These are phyloP conservation scores for Gavialis gangeticus DNA, from an alignment of 2,113 vertebrate genomes.

Conservation along the genomic window DNA sequence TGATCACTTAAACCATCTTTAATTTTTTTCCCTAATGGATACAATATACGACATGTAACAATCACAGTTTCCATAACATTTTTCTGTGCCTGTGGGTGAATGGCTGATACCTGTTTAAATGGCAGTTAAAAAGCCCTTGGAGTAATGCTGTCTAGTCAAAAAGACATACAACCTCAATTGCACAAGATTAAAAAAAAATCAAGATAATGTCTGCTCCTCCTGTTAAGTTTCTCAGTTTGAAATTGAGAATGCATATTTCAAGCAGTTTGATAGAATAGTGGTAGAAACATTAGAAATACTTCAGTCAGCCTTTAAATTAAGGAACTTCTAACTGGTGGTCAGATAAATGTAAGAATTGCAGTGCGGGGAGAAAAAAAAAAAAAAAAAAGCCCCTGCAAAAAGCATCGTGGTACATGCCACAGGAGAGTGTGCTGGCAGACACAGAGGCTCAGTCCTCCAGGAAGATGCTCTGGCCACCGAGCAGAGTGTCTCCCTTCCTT, in stretches of 20 bases:
- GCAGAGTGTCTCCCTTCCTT: no score
- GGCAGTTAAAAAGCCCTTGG: constrained; percentile 26
- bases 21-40: constrained; percentile 47
- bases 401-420: no score
- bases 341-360: no score
- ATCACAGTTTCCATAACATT: constrained; percentile 19
- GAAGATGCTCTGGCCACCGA: no score
- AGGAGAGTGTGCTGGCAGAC: no score
- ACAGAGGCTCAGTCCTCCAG: no score
- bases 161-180: not conserved
- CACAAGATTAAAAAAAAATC: not conserved
- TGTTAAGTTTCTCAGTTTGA: not conserved
- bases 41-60: constrained; percentile 45
- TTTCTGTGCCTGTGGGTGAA: constrained; percentile 19
- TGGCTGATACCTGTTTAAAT: constrained; percentile 35
- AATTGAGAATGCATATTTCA: not conserved
- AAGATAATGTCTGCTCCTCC: not conserved
- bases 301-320: no score
- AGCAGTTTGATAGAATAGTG: no score
- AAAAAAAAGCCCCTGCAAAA: no score
- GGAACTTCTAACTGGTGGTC: no score
- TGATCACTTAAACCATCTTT: constrained; percentile 64
- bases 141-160: not conserved
- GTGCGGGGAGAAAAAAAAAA: no score
- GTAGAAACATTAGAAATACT: no score